Conservation (phyloP, 1,140 invertebrate genomes). For the Zeugodacus cucurbitae region DNA sequence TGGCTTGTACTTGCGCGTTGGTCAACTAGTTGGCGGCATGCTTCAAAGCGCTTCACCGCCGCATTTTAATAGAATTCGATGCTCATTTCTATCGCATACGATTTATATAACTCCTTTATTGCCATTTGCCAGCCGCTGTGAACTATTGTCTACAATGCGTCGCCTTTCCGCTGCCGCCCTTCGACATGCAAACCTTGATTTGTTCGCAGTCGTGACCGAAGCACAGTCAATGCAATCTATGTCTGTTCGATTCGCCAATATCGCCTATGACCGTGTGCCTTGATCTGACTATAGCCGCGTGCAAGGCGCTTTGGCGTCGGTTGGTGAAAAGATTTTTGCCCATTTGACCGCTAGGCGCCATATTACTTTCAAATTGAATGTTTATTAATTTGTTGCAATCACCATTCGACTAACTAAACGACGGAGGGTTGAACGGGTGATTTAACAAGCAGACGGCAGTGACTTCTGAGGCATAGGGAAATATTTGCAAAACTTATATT, state of each 20-base stretch:
- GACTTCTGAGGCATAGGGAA: not conserved
- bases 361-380: constrained; percentile 40
- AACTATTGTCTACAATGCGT: not conserved
- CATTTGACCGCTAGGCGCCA: constrained; percentile 64
- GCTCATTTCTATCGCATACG: constrained; percentile 64
- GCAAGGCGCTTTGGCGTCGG: not conserved
- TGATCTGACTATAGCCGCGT: not conserved
- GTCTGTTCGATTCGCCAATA: constrained; percentile 7
- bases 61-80: constrained; percentile 62
- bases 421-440: not conserved
- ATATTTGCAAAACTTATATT: not conserved
- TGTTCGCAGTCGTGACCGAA: constrained; percentile 33
- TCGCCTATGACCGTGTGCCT: not conserved
- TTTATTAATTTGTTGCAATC: constrained; percentile 38
- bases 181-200: not conserved
- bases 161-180: not conserved
- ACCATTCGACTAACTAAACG: not conserved
- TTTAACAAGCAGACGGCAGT: not conserved
- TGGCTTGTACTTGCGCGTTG: not conserved
- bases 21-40: constrained; percentile 46
- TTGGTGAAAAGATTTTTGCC: constrained; percentile 29
- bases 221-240: not conserved
- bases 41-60: constrained; percentile 53
- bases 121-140: constrained; percentile 31
- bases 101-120: constrained; percentile 59